Conservation (phyloP, 2,797 vertebrate species). For the Pangasius krempfi region DNA sequence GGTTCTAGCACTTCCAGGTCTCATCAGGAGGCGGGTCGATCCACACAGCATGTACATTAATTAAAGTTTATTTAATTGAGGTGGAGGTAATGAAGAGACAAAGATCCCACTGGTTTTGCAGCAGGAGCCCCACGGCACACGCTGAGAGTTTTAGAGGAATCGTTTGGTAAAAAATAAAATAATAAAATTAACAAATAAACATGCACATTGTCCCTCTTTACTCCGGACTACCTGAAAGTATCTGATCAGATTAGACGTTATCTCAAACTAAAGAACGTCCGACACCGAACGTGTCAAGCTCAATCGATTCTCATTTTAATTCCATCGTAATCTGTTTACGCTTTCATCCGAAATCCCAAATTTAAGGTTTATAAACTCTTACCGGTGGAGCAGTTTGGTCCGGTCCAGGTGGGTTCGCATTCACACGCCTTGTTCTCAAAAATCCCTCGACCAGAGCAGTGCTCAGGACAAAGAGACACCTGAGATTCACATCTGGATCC, state of each 20-base stretch:
- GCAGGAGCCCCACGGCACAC: slow-evolving; percentile 32
- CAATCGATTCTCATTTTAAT: not conserved
- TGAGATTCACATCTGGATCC: slow-evolving; percentile 89
- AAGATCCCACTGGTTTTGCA: slow-evolving; percentile 60
- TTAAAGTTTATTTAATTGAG: slow-evolving; percentile 99
- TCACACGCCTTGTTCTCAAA: slow-evolving; percentile 89
- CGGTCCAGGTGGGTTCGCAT: slow-evolving; percentile 92
- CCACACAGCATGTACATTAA: slow-evolving; percentile 92
- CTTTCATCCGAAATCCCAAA: not conserved
- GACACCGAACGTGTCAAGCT: not conserved
- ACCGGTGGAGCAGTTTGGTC: slow-evolving; percentile 95
- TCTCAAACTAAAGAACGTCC: not conserved
- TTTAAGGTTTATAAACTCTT: slow-evolving; percentile 44
- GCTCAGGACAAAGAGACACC: slow-evolving; percentile 93
- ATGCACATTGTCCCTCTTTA: not conserved
- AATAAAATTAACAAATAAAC: not conserved
- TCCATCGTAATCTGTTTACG: not conserved
- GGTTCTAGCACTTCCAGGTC: slow-evolving; percentile 91
- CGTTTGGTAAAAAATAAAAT: not conserved
- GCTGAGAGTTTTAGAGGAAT: not conserved
- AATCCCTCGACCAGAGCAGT: slow-evolving; percentile 92
- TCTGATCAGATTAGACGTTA: not conserved
- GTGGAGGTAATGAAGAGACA: slow-evolving; percentile 92
- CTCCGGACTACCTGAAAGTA: too few species aligned
- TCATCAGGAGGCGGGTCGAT: slow-evolving; percentile 87